A percentile compares a stretch with the other conserved stretches of the same genome.
These are phyloP conservation scores for human (Homo sapiens) DNA, from an alignment of 2,113 vertebrate species.

Conservation along the genomic window GRCh38 chr9:119688001-119688500, in stretches of 20 bases:
- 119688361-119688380: neutral
- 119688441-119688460: neutral
- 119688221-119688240: neutral
- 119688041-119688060: neutral
- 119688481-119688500: neutral
- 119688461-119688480: neutral
- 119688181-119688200: neutral
- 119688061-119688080: neutral
- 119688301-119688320: neutral
- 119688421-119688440: neutral
- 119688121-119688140: neutral
- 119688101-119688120: neutral
- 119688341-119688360: neutral
- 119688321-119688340: neutral
- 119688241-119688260: neutral
- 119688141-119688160: neutral
- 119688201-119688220: neutral
- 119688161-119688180: neutral
- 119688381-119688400: accelerated
- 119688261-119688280: neutral
- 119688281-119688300: neutral
- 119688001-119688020: neutral
- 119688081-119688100: neutral
- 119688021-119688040: neutral
- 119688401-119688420: neutral